Conservation (phyloP, 2,888 invertebrate species). For the Caenorhabditis drosophilae region DNA sequence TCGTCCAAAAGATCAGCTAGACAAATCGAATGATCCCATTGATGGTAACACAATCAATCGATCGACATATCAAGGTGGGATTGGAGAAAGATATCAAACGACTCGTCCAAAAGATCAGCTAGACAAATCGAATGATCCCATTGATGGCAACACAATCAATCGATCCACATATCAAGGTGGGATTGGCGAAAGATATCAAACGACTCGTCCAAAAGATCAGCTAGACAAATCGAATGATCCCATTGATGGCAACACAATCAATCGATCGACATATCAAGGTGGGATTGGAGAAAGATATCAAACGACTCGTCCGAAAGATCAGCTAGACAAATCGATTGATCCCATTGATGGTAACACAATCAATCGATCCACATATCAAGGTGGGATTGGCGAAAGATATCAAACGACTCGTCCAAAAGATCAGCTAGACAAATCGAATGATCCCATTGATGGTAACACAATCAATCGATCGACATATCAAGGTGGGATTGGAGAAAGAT, state of each 20-base stretch:
- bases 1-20: conserved; percentile 13
- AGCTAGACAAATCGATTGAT: conserved; percentile 9
- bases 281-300: conserved; percentile 10
- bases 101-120: conserved; percentile 9
- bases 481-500: conserved; percentile 13
- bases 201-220: conserved; percentile 14
- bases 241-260: conserved; percentile 13
- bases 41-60: conserved; percentile 11
- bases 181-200: conserved; percentile 6
- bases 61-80: conserved; percentile 15
- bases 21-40: conserved; percentile 6
- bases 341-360: conserved; percentile 9
- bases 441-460: conserved; percentile 6
- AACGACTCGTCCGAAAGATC: conserved; percentile 13
- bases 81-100: conserved; percentile 9
- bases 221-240: conserved; percentile 11
- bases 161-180: conserved; percentile 16
- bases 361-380: conserved; percentile 15
- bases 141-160: conserved; percentile 13
- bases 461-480: conserved; percentile 15
- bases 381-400: conserved; percentile 12
- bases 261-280: conserved; percentile 16
- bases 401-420: conserved; percentile 12
- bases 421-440: conserved; percentile 7
- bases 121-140: conserved; percentile 8